Base-by-base conservation (phyloP, 1,140 invertebrate species). In the Bathynomus jamesi region DNA sequence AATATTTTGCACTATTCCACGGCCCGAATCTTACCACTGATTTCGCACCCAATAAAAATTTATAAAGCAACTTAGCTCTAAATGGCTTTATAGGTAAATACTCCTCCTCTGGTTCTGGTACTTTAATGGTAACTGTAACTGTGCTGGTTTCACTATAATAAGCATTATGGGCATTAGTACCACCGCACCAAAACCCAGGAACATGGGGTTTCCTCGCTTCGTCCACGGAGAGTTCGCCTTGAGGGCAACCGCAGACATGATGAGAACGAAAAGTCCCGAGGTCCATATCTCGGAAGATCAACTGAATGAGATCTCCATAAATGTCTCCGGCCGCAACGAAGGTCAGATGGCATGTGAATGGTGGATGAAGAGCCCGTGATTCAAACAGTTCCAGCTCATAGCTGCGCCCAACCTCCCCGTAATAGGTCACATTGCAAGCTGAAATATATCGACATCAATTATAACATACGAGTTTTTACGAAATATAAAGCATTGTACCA, bases 261-360 rank as follows among this genome's bases (percentile, higher is more conserved):
- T 78, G 76, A 30, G 74, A 76, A 27, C 72, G 40, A 31, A 79
- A 76, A 11, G 71, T 61, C 40, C 75, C 73, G 1, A 78, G 60
- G 7, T 40, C 60, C 31, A 76, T 61, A 46, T 76, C 74, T 27
- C 74, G 68, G 61, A 78, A 78, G 40, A 70, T 84, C 82, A 93
- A 91, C 83, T 91, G 89, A 8, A 94, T 90, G 69, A 94, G 86
- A 80, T 94, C 91, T 31, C 91, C 92, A 80, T 91, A 89, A 71
- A 87, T 87, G 75, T 89, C 89, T 29, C 91, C 91, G 75, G 90
- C 91, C 72, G 92, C 92, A 63, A 91, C 92, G 82, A 94, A 93
- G 65, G 91, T 94, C 76, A 94, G 86, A 81, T 93, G 91, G 81
- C 92, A 94, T 32, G 92, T 85, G 82, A 93, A 93, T 4, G 92